Base-by-base conservation (phyloP, 2,113 vertebrate genomes). In the Paralichthys olivaceus region DNA sequence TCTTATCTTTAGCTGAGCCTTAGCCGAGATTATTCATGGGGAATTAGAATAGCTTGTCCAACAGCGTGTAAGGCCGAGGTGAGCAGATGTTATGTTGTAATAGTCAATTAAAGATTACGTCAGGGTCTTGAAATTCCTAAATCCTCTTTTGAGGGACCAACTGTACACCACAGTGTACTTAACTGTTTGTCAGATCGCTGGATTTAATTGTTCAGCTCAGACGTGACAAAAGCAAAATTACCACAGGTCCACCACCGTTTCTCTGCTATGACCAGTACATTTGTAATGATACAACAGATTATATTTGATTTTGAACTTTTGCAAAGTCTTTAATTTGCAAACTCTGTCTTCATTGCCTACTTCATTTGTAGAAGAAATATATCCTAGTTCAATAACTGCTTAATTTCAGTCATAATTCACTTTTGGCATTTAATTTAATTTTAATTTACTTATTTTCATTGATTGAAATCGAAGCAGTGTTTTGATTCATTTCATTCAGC, bases 21-120 rank as follows among this genome's bases (percentile, higher is more conserved):
- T 37, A 49, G 45, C 45, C 37, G 6, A 84, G 84, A 91, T 84
- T 86, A 80, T 84, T 86, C 80, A 66, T 43, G 71, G 89, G 59
- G 87, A 81, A 84, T 90, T 80, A 85, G 23, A 54, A 75, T 61
- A 58, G 76, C 77, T 87, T 80, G 87, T 85, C 85, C 60, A 75
- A 60, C 72, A 49, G 55, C 14, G 61, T 83, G 84, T 81, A 62
- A 74, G 79, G 85, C 83, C 71, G 47, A 65, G 68, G 77, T 22
- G 66, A 84, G 86, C 88, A 88, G 88, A 90, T 89, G 88, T 79
- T 63, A 57, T 56, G 62, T 53, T 69, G 85, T 84, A 68, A 80
- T 74, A 71, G 81, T 88, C 82, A 63, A 59, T 77, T 87, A 72
- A 72, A 80, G 88, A 90, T 90, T 89, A 84, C 75, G 85, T 75